Percentiles rank a stretch among this genome's conserved stretches.
Evolutionary conservation across 1,140 invertebrate genomes (phyloP).

Genomic region (Penaeus indicus): DNA sequence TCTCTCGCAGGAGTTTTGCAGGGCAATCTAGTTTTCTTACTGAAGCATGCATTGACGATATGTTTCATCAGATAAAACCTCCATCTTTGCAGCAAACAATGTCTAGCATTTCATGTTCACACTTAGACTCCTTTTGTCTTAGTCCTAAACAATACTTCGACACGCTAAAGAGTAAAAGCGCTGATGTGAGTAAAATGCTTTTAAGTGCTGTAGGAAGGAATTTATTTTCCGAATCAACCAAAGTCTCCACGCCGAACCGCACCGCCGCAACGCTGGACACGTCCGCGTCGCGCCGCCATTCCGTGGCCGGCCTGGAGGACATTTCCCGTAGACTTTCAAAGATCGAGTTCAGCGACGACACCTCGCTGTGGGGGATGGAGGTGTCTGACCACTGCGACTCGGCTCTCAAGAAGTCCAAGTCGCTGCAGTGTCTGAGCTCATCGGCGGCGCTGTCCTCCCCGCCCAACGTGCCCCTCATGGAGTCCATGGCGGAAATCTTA

Average conservation of each 20-base stretch:
- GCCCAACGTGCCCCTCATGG: conserved; percentile 47
- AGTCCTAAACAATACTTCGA: not conserved
- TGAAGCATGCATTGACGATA: conserved; percentile 28
- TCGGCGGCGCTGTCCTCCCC: not conserved
- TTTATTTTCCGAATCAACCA: conserved; percentile 50
- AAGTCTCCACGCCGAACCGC: conserved; percentile 33
- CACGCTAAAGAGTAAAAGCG: not conserved
- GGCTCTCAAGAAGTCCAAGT: conserved; percentile 51
- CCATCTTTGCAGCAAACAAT: conserved; percentile 21
- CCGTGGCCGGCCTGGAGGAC: conserved; percentile 56
- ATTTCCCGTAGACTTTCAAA: conserved; percentile 54
- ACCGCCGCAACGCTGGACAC: not conserved
- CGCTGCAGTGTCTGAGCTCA: conserved; percentile 37
- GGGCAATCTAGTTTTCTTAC: not conserved
- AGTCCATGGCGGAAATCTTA: conserved; percentile 47
- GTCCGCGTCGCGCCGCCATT: conserved; percentile 58
- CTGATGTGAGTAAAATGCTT: conserved; percentile 50
- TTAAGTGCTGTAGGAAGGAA: conserved; percentile 52
- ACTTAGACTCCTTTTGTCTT: not conserved
- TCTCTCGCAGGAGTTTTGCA: not conserved
- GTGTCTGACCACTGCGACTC: conserved; percentile 9
- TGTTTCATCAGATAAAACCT: not conserved
- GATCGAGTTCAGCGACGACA: conserved; percentile 35
- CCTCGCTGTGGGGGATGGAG: conserved; percentile 42
- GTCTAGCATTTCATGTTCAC: conserved; percentile 33